Evolutionary conservation across 2,888 invertebrate genomes (phyloP).

Genomic region (Terebella lapidaria): DNA sequence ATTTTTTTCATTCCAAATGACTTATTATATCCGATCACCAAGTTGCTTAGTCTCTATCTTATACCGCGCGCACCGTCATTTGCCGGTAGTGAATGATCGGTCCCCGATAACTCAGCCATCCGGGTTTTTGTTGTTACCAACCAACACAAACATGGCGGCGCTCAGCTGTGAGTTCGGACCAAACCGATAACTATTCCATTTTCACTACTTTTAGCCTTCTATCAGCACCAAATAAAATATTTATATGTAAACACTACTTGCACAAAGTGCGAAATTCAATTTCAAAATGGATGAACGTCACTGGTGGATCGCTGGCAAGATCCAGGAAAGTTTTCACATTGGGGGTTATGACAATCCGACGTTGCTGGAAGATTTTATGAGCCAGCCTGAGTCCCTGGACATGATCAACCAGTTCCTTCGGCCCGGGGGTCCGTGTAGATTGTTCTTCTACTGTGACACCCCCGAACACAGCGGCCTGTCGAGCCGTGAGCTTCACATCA

Average conservation of each 20-base stretch:
- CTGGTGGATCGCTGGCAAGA: constrained; percentile 54
- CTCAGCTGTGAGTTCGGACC: too few relatives aligned
- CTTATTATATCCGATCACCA: too few relatives aligned
- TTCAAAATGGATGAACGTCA: constrained; percentile 51
- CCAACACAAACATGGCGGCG: too few relatives aligned
- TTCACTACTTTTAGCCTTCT: too few relatives aligned
- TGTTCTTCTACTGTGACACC: constrained; percentile 49
- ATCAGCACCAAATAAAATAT: too few relatives aligned
- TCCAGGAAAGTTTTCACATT: constrained; percentile 52
- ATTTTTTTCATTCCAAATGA: too few relatives aligned
- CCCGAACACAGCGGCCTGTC: constrained; percentile 32
- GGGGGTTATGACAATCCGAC: constrained; percentile 48
- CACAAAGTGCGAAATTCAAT: neutral
- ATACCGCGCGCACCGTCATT: too few relatives aligned
- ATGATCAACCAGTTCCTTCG: constrained; percentile 47
- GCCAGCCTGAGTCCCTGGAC: constrained; percentile 40
- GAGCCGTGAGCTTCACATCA: constrained; percentile 39
- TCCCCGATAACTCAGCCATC: too few relatives aligned
- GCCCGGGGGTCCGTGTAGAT: constrained; percentile 43
- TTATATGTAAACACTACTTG: neutral
- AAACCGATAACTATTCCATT: too few relatives aligned
- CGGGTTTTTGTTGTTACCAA: too few relatives aligned
- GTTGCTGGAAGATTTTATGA: constrained; percentile 49
- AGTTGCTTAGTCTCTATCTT: too few relatives aligned
- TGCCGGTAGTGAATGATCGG: too few relatives aligned